Conservation (phyloP, 2,888 invertebrate species). For the Sminthurinus aureus region DNA sequence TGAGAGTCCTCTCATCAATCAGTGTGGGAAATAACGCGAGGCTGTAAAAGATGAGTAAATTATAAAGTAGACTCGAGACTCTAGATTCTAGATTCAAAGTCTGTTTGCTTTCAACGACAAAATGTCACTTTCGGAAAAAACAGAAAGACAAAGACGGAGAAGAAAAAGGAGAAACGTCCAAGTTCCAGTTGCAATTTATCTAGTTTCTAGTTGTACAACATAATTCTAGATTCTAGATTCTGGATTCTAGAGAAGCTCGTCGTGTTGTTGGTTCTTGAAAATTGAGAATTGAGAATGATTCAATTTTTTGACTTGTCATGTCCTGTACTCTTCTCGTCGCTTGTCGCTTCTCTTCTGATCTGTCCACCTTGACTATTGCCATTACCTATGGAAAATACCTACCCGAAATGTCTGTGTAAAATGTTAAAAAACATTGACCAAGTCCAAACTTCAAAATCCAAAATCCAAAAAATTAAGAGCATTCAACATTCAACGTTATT, state of each 20-base stretch:
- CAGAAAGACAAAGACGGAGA: no score
- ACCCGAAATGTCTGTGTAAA: no score
- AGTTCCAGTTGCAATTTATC: slow-evolving; percentile 11
- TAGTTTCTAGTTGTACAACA: no score
- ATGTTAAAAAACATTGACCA: no score
- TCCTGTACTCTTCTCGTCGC: not conserved
- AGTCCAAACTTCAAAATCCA: no score
- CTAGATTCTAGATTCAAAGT: slow-evolving; percentile 6
- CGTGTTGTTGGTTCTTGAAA: not conserved
- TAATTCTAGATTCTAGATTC: not conserved
- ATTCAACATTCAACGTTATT: no score
- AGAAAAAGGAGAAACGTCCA: not conserved
- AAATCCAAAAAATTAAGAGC: no score
- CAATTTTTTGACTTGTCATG: not conserved
- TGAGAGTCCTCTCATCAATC: slow-evolving; percentile 34
- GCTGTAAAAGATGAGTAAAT: slow-evolving; percentile 45
- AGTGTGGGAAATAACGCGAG: slow-evolving; percentile 40
- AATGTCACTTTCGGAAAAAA: slow-evolving; percentile 37
- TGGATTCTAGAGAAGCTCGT: not conserved
- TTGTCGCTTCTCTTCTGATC: not conserved
- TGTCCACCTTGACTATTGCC: no score
- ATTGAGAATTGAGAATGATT: not conserved
- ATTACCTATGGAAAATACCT: no score
- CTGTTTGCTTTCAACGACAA: slow-evolving; percentile 47
- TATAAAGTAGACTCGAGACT: slow-evolving; percentile 41